Evolutionary conservation across 2,888 invertebrate genomes (phyloP).

Genomic region (Apodemia mormo): DNA sequence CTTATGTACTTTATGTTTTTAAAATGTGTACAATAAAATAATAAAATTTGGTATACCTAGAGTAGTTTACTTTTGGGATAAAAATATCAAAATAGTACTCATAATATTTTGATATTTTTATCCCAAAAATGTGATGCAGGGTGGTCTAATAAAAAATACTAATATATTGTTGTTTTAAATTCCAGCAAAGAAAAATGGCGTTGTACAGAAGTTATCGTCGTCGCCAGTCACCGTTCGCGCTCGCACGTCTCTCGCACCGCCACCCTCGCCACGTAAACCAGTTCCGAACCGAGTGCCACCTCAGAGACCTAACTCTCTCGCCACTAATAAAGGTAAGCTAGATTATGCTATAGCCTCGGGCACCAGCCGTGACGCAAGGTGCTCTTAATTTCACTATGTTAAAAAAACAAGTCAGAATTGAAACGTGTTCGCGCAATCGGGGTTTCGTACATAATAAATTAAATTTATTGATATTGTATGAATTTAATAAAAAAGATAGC

Average conservation of each 20-base stretch:
- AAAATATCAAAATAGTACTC: no score
- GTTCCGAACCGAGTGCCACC: slow-evolving; percentile 60
- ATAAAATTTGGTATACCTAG: no score
- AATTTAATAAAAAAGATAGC: no score
- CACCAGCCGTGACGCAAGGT: background rate
- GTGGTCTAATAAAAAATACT: background rate
- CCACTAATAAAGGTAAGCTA: slow-evolving; percentile 64
- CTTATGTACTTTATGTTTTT: no score
- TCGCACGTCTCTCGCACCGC: slow-evolving; percentile 64
- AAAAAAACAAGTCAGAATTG: background rate
- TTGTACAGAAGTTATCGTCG: slow-evolving; percentile 70
- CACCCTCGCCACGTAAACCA: slow-evolving; percentile 70
- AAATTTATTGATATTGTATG: background rate
- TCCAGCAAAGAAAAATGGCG: slow-evolving; percentile 76
- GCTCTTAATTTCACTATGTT: background rate
- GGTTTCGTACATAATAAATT: background rate
- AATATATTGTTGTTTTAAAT: slow-evolving; percentile 34
- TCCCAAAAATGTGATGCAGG: background rate
- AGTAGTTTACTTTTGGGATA: no score
- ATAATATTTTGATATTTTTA: no score
- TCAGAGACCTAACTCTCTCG: slow-evolving; percentile 69
- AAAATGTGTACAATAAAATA: no score
- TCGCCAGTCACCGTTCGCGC: slow-evolving; percentile 71
- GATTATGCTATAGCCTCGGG: slow-evolving; percentile 5
- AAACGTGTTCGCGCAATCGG: background rate